Evolutionary conservation across 2,113 vertebrate species (phyloP).

Genomic region (Hemicordylus capensis): DNA sequence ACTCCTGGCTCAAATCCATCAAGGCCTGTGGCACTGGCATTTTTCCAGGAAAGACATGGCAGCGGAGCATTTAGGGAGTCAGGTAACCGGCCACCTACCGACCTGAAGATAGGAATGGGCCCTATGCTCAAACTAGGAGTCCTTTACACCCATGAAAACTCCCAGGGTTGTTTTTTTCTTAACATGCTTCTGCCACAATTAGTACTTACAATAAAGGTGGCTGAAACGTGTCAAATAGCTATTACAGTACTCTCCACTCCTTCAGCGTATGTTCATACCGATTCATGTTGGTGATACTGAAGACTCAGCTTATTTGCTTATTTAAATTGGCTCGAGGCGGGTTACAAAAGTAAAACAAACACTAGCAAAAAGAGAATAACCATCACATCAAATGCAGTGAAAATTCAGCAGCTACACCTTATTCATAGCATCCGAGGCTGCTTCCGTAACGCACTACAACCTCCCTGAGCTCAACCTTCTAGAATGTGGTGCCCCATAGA

Average conservation of each 20-base stretch:
- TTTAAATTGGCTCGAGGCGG: background rate
- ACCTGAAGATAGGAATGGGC: background rate
- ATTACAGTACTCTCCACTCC: no score
- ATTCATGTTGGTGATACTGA: no score
- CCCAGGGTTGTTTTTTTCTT: no score
- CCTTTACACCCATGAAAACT: background rate
- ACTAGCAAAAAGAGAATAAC: background rate
- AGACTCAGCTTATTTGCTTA: background rate
- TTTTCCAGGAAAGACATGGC: background rate
- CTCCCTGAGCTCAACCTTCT: slow-evolving; percentile 8
- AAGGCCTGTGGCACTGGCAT: background rate
- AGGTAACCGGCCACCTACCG: background rate
- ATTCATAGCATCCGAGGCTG: background rate
- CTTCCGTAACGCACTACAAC: background rate
- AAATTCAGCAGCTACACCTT: background rate
- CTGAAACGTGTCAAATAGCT: background rate
- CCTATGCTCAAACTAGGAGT: background rate
- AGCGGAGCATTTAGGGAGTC: background rate
- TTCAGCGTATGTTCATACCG: background rate
- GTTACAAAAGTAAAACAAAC: background rate
- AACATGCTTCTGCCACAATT: background rate
- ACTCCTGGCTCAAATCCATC: no score
- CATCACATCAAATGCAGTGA: background rate
- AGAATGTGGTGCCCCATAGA: background rate
- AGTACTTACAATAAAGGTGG: background rate